These are phyloP conservation scores for Lasiurus cinereus DNA, from an alignment of 2,113 vertebrate genomes.

Conservation along the genomic window DNA sequence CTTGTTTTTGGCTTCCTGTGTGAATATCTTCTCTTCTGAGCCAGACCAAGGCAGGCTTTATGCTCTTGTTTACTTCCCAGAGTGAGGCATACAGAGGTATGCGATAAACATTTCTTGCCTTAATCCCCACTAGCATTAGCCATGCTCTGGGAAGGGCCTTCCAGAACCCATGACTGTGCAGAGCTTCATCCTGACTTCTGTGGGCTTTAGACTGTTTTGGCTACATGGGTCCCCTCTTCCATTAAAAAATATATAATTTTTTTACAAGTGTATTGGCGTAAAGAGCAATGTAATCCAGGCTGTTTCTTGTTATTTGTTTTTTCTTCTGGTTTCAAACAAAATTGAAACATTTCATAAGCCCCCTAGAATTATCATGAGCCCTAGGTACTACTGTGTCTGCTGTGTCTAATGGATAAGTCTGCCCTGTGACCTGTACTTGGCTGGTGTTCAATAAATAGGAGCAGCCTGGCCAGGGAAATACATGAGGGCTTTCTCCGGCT, in stretches of 20 bases:
- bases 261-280: not conserved
- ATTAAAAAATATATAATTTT: not conserved
- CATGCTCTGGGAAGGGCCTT: not conserved
- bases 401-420: not conserved
- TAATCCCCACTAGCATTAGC: not conserved
- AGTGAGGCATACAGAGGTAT: not conserved
- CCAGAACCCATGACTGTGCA: not conserved
- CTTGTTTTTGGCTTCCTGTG: constrained; percentile 3
- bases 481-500: not conserved
- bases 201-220: not conserved
- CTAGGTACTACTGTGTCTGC: not conserved
- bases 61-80: not conserved
- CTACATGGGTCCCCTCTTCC: not conserved
- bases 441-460: not conserved
- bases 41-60: not conserved
- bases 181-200: not conserved
- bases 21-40: not conserved
- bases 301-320: not conserved
- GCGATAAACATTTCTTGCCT: constrained; percentile 9
- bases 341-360: not conserved
- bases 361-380: not conserved
- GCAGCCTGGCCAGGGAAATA: not conserved
- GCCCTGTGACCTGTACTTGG: not conserved
- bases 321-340: constrained; percentile 46
- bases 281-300: not conserved